Evolutionary conservation across 2,797 vertebrate species (phyloP).

Genomic region (Galagoides demidoff): DNA sequence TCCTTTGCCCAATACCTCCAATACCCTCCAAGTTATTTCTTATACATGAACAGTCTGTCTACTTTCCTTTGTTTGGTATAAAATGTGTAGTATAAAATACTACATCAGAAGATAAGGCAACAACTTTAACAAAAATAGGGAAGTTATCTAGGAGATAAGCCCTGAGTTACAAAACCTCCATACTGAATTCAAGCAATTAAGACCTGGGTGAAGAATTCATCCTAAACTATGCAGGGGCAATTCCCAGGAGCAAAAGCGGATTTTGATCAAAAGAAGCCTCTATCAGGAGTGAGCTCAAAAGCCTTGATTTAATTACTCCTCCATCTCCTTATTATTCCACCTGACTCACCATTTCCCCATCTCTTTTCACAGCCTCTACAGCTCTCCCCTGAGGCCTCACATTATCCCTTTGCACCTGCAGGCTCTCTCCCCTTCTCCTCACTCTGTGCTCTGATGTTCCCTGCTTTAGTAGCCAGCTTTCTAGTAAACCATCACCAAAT

Average conservation of each 20-base stretch:
- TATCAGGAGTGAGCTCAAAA: background rate
- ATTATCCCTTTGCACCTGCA: background rate
- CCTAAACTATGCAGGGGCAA: background rate
- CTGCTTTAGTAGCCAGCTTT: background rate
- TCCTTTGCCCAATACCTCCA: background rate
- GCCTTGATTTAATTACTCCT: slow-evolving; percentile 60
- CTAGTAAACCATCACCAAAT: slow-evolving; percentile 23
- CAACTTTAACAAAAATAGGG: background rate
- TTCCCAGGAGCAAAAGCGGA: background rate
- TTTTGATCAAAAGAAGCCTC: slow-evolving; percentile 51
- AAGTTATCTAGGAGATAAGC: background rate
- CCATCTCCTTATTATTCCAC: background rate
- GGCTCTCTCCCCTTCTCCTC: background rate
- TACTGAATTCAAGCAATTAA: background rate
- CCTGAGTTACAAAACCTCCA: background rate
- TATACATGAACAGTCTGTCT: background rate
- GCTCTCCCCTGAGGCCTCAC: background rate
- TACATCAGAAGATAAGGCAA: background rate
- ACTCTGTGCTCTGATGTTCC: background rate
- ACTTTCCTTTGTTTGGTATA: background rate
- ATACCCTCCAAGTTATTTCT: background rate
- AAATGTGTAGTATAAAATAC: background rate
- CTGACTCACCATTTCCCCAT: background rate
- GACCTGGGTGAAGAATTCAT: background rate
- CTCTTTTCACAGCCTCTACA: background rate